These are phyloP conservation scores for Polypterus bichir DNA, from an alignment of 2,113 vertebrate species.

Conservation along the genomic window DNA sequence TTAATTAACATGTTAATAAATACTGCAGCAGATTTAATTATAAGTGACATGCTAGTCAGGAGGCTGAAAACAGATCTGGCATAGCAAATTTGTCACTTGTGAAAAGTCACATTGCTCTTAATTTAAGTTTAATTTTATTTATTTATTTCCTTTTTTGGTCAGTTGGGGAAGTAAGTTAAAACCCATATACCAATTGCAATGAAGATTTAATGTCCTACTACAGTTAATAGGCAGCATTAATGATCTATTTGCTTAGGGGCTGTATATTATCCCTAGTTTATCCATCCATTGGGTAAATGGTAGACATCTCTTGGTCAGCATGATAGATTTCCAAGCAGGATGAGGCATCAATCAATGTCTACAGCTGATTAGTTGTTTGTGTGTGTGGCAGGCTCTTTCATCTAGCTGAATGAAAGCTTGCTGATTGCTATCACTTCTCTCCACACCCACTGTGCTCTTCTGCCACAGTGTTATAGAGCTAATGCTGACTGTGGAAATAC, in stretches of 20 bases:
- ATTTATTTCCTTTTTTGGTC: constrained; percentile 9
- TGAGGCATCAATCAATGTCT: constrained; percentile 71
- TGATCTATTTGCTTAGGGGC: constrained; percentile 68
- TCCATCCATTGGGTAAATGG: constrained; percentile 54
- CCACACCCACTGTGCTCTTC: constrained; percentile 57
- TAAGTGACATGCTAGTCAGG: constrained; percentile 35
- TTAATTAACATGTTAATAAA: constrained; percentile 70
- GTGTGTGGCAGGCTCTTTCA: constrained; percentile 71
- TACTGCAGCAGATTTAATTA: constrained; percentile 47
- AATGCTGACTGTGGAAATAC: constrained; percentile 52
- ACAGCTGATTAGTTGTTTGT: constrained; percentile 81
- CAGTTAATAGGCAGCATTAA: constrained; percentile 72
- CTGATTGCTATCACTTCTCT: constrained; percentile 71
- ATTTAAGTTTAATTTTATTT: constrained; percentile 15
- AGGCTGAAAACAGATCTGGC: constrained; percentile 39
- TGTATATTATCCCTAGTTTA: constrained; percentile 73
- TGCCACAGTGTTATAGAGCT: constrained; percentile 59
- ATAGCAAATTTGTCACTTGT: constrained; percentile 36
- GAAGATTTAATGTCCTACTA: constrained; percentile 52
- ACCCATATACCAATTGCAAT: constrained; percentile 7
- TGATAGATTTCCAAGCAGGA: constrained; percentile 77
- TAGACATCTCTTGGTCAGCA: constrained; percentile 57
- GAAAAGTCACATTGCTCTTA: constrained; percentile 29
- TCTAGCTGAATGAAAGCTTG: constrained; percentile 71
- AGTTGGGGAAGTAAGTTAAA: constrained; percentile 16